Percentiles rank a stretch among this genome's conserved stretches.
phyloP scores from a whole-genome alignment of 1,140 invertebrate species.

The Papilio glaucus region DNA sequence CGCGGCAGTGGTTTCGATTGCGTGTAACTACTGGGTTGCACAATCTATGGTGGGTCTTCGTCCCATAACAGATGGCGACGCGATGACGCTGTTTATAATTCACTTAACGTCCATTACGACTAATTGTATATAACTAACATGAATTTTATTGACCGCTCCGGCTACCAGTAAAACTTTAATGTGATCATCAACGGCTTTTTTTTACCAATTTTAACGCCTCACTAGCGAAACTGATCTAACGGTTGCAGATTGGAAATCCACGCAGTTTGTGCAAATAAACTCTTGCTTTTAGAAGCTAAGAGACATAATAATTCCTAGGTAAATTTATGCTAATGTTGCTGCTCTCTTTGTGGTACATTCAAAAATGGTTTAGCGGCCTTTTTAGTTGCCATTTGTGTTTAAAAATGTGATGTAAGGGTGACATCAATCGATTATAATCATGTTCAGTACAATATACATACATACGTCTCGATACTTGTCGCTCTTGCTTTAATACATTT shows the following conservation, averaged over 20 bases:
- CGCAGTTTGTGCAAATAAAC: not conserved
- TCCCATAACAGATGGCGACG: slow-evolving; percentile 34
- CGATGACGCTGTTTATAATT: slow-evolving; percentile 37
- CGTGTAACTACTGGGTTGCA: slow-evolving; percentile 58
- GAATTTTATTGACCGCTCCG: slow-evolving; percentile 23
- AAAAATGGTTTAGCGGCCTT: too few relatives aligned
- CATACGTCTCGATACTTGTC: too few relatives aligned
- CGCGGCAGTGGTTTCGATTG: slow-evolving; percentile 52
- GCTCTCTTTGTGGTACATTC: too few relatives aligned
- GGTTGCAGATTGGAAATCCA: slow-evolving; percentile 4
- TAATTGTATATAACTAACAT: slow-evolving; percentile 55
- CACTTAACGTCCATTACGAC: slow-evolving; percentile 47
- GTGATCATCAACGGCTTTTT: slow-evolving; percentile 38
- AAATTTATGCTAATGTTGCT: not conserved
- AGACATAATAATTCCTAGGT: not conserved
- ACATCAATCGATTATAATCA: too few relatives aligned
- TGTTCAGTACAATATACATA: too few relatives aligned
- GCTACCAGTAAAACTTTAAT: slow-evolving; percentile 19
- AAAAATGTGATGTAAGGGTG: too few relatives aligned
- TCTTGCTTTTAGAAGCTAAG: not conserved
- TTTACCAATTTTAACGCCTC: slow-evolving; percentile 34
- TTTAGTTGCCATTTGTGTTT: too few relatives aligned
- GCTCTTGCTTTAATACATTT: too few relatives aligned
- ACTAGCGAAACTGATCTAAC: slow-evolving; percentile 13
- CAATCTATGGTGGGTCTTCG: slow-evolving; percentile 43